Evolutionary conservation across 2,113 vertebrate genomes (phyloP), one percentile per base, ranked within the genome.

Genomic region (Mugil cephalus): DNA sequence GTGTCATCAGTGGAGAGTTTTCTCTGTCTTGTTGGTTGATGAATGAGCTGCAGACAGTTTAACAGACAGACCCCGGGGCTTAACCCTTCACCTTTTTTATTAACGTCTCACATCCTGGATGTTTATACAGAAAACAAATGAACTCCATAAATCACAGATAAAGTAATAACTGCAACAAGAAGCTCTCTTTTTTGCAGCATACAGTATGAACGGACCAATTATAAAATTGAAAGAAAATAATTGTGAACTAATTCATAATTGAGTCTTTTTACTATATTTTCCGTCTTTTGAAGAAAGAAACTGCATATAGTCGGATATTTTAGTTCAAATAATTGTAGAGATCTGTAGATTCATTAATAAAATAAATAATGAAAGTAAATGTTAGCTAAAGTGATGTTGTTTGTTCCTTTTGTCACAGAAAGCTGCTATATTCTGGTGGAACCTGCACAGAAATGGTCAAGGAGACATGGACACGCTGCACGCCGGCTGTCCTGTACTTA

Each of bases 381-480:
- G 40, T 19, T 6, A 10, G 51, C 13, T n/a, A 39, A n/a, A 51
- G 3, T 35, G 6, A 10, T 46, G 65, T n/a, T 1, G 54, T 8
- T 15, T 58, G n/a, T 54, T 56, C 74, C 17, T 50, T 53, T 14
- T 74, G 59, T 10, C 48, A 0, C 88, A 98, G 97, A 98, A 96
- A 0, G 95, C 96, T 0, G 97, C 96, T 13, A 90, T 99, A 9
- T 97, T 99, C 91, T 99, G 97, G 97, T 98, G 97, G 97, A 99
- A 99, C 89, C 94, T 99, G 30, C 95, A 82, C 11, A 94, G 92
- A 85, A 98, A 95, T 0, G 97, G 97, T 15, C 84, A 92, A 0
- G 96, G 96, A 0, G 86, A 97, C 0, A 92, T 8, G 0, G 95
- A 96, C 90, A 98, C 96, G 0, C 94, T 99, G 13, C 97, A 99